Percentiles rank a stretch among this genome's conserved stretches.
Conservation (phyloP, 1,140 invertebrate genomes). For the Aphaenogaster floridana region DNA sequence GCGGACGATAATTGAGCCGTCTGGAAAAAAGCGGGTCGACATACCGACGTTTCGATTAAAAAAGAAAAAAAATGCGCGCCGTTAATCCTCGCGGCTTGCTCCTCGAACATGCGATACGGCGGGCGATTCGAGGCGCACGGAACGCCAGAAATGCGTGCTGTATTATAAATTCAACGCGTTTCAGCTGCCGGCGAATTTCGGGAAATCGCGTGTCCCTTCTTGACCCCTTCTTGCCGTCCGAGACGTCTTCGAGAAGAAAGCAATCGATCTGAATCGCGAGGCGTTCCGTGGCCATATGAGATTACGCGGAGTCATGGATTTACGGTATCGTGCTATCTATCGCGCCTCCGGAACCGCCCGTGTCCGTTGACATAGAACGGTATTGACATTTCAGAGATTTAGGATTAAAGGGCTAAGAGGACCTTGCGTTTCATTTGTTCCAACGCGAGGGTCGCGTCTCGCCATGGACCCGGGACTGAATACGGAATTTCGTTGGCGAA, state of each 20-base stretch:
- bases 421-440: slow-evolving; percentile 1
- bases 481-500: neutral
- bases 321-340: neutral
- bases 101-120: neutral
- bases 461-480: neutral
- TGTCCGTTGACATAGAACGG: neutral
- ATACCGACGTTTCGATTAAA: neutral
- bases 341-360: no score
- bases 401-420: neutral
- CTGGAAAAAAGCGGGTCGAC: neutral
- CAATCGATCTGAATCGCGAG: neutral
- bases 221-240: no score
- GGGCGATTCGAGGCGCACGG: neutral
- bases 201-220: neutral
- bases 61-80: neutral
- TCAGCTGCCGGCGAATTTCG: neutral
- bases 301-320: neutral
- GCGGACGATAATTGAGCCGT: slow-evolving; percentile 9
- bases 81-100: slow-evolving; percentile 14
- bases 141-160: neutral
- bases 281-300: neutral
- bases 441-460: neutral
- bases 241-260: neutral
- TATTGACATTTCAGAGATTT: slow-evolving; percentile 8
- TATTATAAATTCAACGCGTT: neutral